These are phyloP conservation scores for Cotesia vestalis DNA, from an alignment of 1,140 invertebrate genomes.

Conservation along the genomic window DNA sequence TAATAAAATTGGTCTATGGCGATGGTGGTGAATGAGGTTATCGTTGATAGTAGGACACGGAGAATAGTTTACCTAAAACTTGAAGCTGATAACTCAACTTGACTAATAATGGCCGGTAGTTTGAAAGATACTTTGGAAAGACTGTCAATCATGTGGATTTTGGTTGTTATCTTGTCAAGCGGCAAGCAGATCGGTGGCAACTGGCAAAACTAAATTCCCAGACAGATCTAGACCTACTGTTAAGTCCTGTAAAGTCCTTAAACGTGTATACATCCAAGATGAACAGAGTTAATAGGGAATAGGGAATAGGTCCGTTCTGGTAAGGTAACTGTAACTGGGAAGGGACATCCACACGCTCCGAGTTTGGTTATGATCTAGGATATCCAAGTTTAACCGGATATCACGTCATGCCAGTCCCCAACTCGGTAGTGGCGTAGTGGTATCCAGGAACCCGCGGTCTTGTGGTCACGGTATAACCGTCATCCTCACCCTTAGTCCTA, in stretches of 20 bases:
- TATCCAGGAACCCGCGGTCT: slow-evolving; percentile 16
- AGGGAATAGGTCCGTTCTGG: neutral
- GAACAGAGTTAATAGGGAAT: neutral
- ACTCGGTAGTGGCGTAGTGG: neutral
- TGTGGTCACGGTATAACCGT: slow-evolving; percentile 26
- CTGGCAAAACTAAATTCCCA: slow-evolving; percentile 16
- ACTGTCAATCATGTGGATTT: too few relatives aligned
- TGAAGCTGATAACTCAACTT: too few relatives aligned
- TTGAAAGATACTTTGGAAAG: too few relatives aligned
- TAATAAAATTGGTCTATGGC: too few relatives aligned
- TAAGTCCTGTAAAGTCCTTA: too few relatives aligned
- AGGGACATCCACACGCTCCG: neutral
- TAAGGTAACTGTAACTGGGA: neutral
- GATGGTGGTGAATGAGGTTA: too few relatives aligned
- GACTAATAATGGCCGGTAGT: too few relatives aligned
- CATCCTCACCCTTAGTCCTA: slow-evolving; percentile 16
- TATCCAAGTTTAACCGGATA: slow-evolving; percentile 23
- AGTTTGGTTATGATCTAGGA: slow-evolving; percentile 28
- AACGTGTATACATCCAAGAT: too few relatives aligned
- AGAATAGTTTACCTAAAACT: too few relatives aligned
- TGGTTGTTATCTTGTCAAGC: neutral
- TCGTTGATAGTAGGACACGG: too few relatives aligned
- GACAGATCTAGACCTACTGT: neutral
- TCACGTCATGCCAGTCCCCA: slow-evolving; percentile 22
- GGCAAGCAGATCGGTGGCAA: neutral